A percentile compares a stretch with the other conserved stretches of the same genome.
Conservation (phyloP, 1,140 invertebrate genomes). For the Chlorops oryzae region DNA sequence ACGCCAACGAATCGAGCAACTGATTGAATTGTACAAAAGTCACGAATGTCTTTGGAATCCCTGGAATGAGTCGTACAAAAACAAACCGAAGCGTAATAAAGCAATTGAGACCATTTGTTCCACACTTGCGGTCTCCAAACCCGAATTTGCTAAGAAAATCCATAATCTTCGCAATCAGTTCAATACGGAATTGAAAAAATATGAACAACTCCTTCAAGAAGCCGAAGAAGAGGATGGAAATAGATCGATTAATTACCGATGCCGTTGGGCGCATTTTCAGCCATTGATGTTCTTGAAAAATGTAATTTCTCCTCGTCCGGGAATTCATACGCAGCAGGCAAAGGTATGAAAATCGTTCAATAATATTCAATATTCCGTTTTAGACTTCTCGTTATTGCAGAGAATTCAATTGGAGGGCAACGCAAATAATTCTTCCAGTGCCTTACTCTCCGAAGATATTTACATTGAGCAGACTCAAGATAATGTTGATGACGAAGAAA, state of each 20-base stretch:
- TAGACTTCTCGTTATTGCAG: no score
- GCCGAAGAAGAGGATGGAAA: conserved; percentile 19
- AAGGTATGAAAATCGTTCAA: conserved; percentile 1
- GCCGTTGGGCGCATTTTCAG: conserved; percentile 40
- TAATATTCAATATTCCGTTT: no score
- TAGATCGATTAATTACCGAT: conserved; percentile 12
- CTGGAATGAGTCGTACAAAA: conserved; percentile 35
- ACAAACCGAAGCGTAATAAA: conserved; percentile 30
- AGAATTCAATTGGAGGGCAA: no score
- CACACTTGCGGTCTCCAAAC: conserved; percentile 28
- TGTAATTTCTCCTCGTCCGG: conserved; percentile 37
- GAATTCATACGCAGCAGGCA: conserved; percentile 11
- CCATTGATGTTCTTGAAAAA: conserved; percentile 31
- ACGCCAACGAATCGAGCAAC: conserved; percentile 32
- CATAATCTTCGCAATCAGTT: conserved; percentile 44
- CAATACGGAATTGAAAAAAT: conserved; percentile 40
- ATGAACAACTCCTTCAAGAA: conserved; percentile 31
- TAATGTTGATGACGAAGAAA: no score
- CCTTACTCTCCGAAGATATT: no score
- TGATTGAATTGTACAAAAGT: conserved; percentile 35
- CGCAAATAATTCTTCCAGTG: no score
- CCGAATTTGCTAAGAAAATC: conserved; percentile 41
- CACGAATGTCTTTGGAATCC: conserved; percentile 44
- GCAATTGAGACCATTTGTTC: conserved; percentile 34
- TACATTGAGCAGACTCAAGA: no score